A percentile compares a stretch with the other conserved stretches of the same genome.
phyloP scores from a whole-genome alignment of 2,113 vertebrate species.

The Prunella himalayana region DNA sequence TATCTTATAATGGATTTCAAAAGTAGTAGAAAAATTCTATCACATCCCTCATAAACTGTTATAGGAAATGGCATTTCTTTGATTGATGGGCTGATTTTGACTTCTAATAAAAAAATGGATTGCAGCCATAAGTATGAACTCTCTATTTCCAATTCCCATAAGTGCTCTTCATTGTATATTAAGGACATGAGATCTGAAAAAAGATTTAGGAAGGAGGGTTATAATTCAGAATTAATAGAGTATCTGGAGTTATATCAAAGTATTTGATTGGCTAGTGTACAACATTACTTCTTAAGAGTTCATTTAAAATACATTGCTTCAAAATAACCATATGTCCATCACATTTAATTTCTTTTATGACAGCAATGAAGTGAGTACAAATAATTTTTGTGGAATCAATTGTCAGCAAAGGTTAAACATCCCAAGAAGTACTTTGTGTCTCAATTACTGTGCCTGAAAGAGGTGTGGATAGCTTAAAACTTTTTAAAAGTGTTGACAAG shows the following conservation, averaged over 20 bases:
- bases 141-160: background rate
- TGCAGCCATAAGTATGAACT: background rate
- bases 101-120: background rate
- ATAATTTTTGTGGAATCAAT: background rate
- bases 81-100: slow-evolving; percentile 16
- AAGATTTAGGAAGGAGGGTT: background rate
- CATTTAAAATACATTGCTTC: slow-evolving; percentile 13
- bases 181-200: background rate
- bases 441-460: background rate
- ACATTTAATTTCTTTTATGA: background rate
- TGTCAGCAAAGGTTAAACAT: background rate
- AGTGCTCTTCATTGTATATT: slow-evolving; percentile 11
- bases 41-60: background rate
- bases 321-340: background rate
- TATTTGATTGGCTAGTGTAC: background rate
- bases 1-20: background rate
- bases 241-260: background rate
- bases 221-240: slow-evolving; percentile 35
- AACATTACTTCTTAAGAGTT: background rate
- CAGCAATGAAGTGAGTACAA: background rate
- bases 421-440: background rate
- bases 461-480: background rate
- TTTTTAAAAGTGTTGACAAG: background rate
- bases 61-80: background rate
- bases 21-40: background rate